phyloP scores from a whole-genome alignment of 1,140 invertebrate species.

The Heliconius congener region DNA sequence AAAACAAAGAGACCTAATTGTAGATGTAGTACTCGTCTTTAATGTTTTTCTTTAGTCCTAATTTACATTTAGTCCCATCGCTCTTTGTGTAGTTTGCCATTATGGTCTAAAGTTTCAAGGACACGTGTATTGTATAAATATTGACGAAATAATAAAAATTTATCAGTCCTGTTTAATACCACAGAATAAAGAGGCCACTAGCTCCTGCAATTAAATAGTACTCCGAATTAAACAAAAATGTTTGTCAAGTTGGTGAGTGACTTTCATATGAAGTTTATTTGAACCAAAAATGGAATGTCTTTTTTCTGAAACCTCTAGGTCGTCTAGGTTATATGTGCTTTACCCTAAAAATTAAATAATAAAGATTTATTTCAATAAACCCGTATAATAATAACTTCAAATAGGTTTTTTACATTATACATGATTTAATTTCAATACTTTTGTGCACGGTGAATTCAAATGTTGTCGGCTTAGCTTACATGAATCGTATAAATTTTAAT shows the following conservation, averaged over 20 bases:
- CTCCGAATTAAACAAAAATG: conserved; percentile 49
- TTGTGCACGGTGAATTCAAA: background rate
- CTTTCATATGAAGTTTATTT: conserved; percentile 3
- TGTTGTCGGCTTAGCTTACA: no score
- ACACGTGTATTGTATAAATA: conserved; percentile 65
- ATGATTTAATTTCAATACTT: background rate
- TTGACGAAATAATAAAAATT: conserved; percentile 59
- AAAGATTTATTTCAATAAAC: background rate
- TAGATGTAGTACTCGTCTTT: conserved; percentile 61
- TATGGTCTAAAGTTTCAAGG: conserved; percentile 66
- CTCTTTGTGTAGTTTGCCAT: conserved; percentile 62
- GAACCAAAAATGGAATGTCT: background rate
- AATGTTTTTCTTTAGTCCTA: conserved; percentile 57
- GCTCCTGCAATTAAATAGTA: conserved; percentile 13
- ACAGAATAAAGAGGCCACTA: conserved; percentile 24
- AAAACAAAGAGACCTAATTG: conserved; percentile 70
- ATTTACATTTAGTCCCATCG: conserved; percentile 71
- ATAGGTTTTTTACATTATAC: background rate
- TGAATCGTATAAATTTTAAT: no score
- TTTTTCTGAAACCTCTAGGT: conserved; percentile 1
- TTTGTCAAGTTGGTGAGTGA: conserved; percentile 69
- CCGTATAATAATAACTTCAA: background rate
- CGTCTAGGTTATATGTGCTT: background rate
- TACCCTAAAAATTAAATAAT: background rate
- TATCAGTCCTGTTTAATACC: conserved; percentile 49